phyloP scores from a whole-genome alignment of 2,888 invertebrate genomes.

The Rhopalosiphum nymphaeae region DNA sequence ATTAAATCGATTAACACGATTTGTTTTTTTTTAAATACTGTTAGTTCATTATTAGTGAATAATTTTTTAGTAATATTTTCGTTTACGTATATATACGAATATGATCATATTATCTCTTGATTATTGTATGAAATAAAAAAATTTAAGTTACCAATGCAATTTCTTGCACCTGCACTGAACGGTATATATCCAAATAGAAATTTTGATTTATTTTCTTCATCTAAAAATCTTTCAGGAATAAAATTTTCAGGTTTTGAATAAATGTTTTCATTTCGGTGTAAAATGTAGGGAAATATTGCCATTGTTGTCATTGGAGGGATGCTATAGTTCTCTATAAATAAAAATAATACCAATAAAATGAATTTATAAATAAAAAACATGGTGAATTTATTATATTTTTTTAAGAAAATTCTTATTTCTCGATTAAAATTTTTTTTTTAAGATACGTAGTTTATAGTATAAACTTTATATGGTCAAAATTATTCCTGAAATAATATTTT shows the following conservation, averaged over 20 bases:
- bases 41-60: not conserved
- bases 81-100: not conserved
- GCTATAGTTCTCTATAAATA: slow-evolving; percentile 60
- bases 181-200: slow-evolving; percentile 68
- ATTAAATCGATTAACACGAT: too few species aligned
- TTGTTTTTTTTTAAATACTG: not conserved
- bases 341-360: not conserved
- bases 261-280: slow-evolving; percentile 70
- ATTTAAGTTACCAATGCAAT: slow-evolving; percentile 70
- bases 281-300: slow-evolving; percentile 67
- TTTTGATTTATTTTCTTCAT: slow-evolving; percentile 35
- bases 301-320: slow-evolving; percentile 68
- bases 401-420: not conserved
- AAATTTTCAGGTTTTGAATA: slow-evolving; percentile 72
- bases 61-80: not conserved
- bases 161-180: slow-evolving; percentile 72
- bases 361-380: not conserved
- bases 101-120: not conserved
- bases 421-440: not conserved
- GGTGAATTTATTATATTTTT: not conserved
- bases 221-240: slow-evolving; percentile 71
- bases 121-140: not conserved
- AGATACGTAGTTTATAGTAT: not conserved
- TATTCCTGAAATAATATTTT: not conserved
- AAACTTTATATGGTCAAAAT: not conserved